Base-by-base conservation (phyloP, 2,888 invertebrate species). In the Caenorhabditis zanzibari region DNA sequence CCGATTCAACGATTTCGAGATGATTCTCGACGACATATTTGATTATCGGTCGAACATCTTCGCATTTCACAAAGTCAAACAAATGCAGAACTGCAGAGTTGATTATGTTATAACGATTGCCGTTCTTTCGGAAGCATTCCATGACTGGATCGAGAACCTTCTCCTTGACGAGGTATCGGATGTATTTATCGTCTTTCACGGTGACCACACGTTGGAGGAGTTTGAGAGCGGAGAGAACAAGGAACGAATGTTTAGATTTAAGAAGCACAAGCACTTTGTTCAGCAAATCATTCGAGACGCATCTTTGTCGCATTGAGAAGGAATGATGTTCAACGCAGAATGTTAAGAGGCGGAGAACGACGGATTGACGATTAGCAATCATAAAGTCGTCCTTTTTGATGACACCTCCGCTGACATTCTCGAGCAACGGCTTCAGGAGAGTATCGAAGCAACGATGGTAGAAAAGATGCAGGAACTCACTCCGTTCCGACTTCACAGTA, bases 41-140 rank as follows among this genome's bases (percentile, higher is more conserved):
- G 81, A 93, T 92, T 81, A 94, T 90, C 44, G 93, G 91, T 82
- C 93, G 93, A 22, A 94, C 93, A 90, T 94, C 93, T 89, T 94
- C 94, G 68, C 85, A 83, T 69, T 88, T 84, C 88, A 99, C 97
- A 94, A 96, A 99, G 94, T 99, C 99, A 94, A 99, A 99, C 94
- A 99, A 95, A 94, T 99, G 99, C 93, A 99, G 95, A 93, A 99
- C 96, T 88, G 99, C 98, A 35, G 98, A 99, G 94, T 99, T 99
- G 90, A 99, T 94, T 90, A 99, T 95, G 94, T 99, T 99, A 94
- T 99, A 99, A 92, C 98, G 95, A 92, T 96, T 96, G 93, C 98
- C 97, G 94, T 99, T 99, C 92, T 96, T 95, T 91, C 96, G 95
- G 93, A 99, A 97, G 88, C 97, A 96, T 93, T 97, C 97, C 90